Evolutionary conservation across 2,113 vertebrate species (phyloP), one percentile per base, ranked within the genome.

Genomic region (Sinocyclocheilus grahami): DNA sequence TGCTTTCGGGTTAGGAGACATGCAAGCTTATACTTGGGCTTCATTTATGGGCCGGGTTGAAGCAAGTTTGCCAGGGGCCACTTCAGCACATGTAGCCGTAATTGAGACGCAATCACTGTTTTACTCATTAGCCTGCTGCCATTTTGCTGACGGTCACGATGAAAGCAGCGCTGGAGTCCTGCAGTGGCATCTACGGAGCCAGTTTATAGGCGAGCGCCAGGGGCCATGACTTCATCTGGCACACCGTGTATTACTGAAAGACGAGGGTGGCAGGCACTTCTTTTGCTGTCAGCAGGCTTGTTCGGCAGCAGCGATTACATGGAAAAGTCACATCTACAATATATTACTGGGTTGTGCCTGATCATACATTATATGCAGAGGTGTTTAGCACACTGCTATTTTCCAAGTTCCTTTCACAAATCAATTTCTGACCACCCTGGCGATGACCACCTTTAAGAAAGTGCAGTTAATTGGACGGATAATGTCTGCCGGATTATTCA

Each of bases 401-500:
- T 85, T 86, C 91, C 92, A 92, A 88, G 90, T 90, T 89, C 87
- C 80, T 88, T 81, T 86, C 85, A 83, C 71, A 84, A n/a, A 85
- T 86, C 74, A 82, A 74, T 76, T 71, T 27, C 78, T 82, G 85
- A 89, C 85, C 88, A 87, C 85, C 88, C 77, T 16, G 14, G 42
- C 33, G 6, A 46, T 82, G 71, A 85, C 82, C 71, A 60, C 82
- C 75, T 84, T 53, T 86, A 37, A 58, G 75, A 86, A 86, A 83
- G 77, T 87, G 87, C 88, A 87, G 87, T 72, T 77, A 85, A 78
- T 78, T 55, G 30, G 72, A 48, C 86, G 88, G 55, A 87, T 82
- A 87, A 89, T 87, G 63, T 87, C 39, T 84, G 65, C 77, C 80
- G 78, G 16, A 24, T 82, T 74, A 85, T 87, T 85, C 84, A 87